Evolutionary conservation across 2,113 vertebrate genomes (phyloP).

Genomic region (Oncorhynchus gorbuscha): DNA sequence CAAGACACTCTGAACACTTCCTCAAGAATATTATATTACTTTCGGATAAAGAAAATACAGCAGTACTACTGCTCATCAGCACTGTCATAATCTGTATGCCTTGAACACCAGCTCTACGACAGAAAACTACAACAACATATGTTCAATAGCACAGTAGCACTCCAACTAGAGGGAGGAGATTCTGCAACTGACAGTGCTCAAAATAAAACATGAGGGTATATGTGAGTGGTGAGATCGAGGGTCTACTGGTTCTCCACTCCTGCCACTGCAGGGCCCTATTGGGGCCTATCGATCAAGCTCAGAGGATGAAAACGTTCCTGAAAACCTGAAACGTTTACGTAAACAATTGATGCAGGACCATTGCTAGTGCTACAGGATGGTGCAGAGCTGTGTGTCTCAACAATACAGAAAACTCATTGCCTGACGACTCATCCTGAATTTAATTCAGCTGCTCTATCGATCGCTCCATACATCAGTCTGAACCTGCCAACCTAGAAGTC

Average conservation of each 20-base stretch:
- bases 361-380: no score
- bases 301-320: not conserved
- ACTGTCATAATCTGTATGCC: constrained; percentile 29
- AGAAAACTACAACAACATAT: not conserved
- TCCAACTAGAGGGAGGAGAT: constrained; percentile 25
- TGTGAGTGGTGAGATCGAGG: not conserved
- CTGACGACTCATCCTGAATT: no score
- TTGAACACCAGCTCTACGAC: constrained; percentile 8
- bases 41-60: not conserved
- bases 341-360: no score
- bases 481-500: no score
- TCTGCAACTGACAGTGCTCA: constrained; percentile 18
- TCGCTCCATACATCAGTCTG: no score
- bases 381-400: no score
- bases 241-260: not conserved
- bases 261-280: no score
- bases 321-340: no score
- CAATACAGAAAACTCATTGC: no score
- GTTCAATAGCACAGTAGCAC: constrained; percentile 19
- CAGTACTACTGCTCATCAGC: constrained; percentile 19
- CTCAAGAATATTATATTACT: constrained; percentile 1
- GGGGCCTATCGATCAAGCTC: not conserved
- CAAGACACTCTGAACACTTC: not conserved
- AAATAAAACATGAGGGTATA: not conserved
- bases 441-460: no score